phyloP scores from a whole-genome alignment of 2,888 invertebrate genomes.

The Callimorpha dominula region DNA sequence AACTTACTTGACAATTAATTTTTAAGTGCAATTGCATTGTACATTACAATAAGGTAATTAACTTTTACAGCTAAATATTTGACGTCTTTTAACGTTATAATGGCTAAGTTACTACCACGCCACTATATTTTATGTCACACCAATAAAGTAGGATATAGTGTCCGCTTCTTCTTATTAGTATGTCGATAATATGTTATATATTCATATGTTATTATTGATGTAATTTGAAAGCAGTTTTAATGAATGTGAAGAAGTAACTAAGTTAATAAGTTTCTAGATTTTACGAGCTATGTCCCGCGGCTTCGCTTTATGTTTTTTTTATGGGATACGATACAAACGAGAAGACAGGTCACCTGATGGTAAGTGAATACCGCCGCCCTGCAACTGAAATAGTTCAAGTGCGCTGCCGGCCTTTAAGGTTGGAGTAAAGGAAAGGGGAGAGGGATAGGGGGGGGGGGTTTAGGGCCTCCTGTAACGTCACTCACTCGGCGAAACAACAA shows the following conservation, averaged over 20 bases:
- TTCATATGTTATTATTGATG: not conserved
- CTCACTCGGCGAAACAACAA: no score
- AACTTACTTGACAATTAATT: not conserved
- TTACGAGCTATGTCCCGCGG: not conserved
- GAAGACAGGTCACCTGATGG: no score
- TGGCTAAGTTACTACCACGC: not conserved
- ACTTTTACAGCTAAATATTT: not conserved
- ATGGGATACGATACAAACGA: no score
- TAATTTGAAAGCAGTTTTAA: not conserved
- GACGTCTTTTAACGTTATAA: not conserved
- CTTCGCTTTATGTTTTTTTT: not conserved
- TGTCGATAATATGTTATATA: not conserved
- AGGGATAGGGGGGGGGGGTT: no score
- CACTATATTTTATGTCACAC: not conserved
- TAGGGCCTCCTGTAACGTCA: no score
- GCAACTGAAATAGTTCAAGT: no score
- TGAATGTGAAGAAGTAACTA: no score
- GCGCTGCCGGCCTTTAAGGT: no score
- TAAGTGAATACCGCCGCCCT: no score
- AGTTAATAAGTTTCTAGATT: not conserved
- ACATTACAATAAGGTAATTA: constrained; percentile 1
- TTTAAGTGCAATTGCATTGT: not conserved
- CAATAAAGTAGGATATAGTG: not conserved
- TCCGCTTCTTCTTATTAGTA: not conserved
- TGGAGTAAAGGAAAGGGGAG: no score